These are phyloP conservation scores for Epinotia ramella DNA, from an alignment of 2,888 invertebrate genomes.

Conservation along the genomic window DNA sequence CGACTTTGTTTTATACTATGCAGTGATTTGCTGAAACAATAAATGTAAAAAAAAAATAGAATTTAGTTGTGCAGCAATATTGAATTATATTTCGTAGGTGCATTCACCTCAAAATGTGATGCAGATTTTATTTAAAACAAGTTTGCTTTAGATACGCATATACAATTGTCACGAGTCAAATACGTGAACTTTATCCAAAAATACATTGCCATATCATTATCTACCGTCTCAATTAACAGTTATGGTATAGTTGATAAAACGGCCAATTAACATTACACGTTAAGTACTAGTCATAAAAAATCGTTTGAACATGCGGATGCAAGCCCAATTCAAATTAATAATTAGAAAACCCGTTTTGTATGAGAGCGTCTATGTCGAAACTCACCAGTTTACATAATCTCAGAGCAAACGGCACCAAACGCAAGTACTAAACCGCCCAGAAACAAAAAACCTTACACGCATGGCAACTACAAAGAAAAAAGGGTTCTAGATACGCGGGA, in stretches of 20 bases:
- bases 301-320: slow-evolving; percentile 38
- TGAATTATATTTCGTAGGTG: no score
- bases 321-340: slow-evolving; percentile 42
- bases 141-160: background rate
- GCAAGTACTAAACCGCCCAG: slow-evolving; percentile 38
- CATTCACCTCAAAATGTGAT: no score
- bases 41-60: no score
- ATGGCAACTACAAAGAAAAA: background rate
- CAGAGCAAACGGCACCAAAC: slow-evolving; percentile 43
- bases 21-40: background rate
- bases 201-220: background rate
- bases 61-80: no score
- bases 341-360: slow-evolving; percentile 46
- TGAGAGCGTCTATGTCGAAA: slow-evolving; percentile 45
- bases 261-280: slow-evolving; percentile 34
- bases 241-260: slow-evolving; percentile 36
- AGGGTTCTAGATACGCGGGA: slow-evolving; percentile 30
- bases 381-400: slow-evolving; percentile 45
- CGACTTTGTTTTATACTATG: no score
- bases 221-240: slow-evolving; percentile 18
- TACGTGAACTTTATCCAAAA: background rate
- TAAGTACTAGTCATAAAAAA: slow-evolving; percentile 34
- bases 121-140: background rate
- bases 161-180: background rate
- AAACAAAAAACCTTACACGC: background rate